These are phyloP conservation scores for Oreochromis niloticus DNA, from an alignment of 2,113 vertebrate species.

Conservation along the genomic window DNA sequence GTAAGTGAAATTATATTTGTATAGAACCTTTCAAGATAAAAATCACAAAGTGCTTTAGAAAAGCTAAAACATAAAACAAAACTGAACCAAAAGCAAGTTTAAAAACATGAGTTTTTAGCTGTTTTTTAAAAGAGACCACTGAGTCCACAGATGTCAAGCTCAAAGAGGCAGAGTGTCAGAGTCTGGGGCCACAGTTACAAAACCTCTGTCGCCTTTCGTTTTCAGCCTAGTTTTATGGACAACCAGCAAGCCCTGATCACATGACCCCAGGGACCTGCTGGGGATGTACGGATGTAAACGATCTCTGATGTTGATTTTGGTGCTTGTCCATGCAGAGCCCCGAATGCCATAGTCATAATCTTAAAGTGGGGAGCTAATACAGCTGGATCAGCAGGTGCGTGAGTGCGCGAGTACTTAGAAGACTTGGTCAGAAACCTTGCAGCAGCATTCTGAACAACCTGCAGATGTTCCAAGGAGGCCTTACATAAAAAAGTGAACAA, in stretches of 20 bases:
- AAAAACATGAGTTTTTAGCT: rapidly evolving
- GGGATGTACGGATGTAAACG: not conserved
- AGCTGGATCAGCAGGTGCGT: not conserved
- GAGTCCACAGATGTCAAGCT: not conserved
- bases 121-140: not conserved
- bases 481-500: not conserved
- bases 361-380: not conserved
- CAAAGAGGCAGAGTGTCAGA: not conserved
- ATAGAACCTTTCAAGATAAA: not conserved
- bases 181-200: not conserved
- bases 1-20: not conserved
- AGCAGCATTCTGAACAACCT: not conserved
- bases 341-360: not conserved
- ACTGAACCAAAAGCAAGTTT: not conserved
- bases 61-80: rapidly evolving
- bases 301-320: not conserved
- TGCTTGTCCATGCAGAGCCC: not conserved
- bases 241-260: not conserved
- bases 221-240: not conserved
- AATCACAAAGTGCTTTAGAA: rapidly evolving
- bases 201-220: rapidly evolving
- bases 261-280: not conserved
- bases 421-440: not conserved
- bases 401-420: not conserved
- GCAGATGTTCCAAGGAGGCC: rapidly evolving